A percentile compares a stretch with the other conserved stretches of the same genome.
Evolutionary conservation across 2,113 vertebrate species (phyloP).

Genomic region (Sprattus sprattus): DNA sequence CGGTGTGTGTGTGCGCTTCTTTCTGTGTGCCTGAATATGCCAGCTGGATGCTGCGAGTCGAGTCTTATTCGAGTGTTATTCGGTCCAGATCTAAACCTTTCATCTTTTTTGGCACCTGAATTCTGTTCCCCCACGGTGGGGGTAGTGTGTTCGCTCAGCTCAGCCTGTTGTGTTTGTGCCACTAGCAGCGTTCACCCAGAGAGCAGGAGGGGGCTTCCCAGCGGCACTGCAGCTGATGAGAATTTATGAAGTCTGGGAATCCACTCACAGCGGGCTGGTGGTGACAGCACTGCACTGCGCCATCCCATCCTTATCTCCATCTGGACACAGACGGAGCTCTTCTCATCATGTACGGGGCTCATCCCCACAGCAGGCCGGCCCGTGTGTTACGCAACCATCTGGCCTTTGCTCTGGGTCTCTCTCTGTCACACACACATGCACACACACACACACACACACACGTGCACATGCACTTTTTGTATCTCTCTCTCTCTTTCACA

Average conservation of each 20-base stretch:
- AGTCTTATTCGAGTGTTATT: neutral
- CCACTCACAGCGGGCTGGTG: neutral
- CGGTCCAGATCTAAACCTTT: neutral
- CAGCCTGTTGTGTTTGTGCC: neutral
- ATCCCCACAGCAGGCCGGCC: neutral
- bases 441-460: constrained; percentile 6
- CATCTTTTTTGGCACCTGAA: neutral
- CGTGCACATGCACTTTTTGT: too few relatives aligned
- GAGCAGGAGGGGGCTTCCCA: neutral
- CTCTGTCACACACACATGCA: neutral
- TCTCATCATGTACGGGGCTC: neutral
- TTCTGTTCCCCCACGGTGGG: neutral
- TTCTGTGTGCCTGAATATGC: neutral
- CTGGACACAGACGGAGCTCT: neutral
- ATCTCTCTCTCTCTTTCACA: neutral
- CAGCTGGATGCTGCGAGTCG: neutral
- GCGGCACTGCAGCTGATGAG: neutral
- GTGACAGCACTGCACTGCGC: neutral
- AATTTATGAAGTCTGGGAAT: neutral
- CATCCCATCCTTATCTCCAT: neutral
- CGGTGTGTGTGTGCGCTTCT: neutral
- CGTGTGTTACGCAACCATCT: neutral
- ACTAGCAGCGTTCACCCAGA: neutral
- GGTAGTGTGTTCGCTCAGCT: neutral
- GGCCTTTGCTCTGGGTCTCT: neutral